These are phyloP conservation scores for Gasteruption jaculator DNA, from an alignment of 2,888 invertebrate genomes.

Conservation along the genomic window DNA sequence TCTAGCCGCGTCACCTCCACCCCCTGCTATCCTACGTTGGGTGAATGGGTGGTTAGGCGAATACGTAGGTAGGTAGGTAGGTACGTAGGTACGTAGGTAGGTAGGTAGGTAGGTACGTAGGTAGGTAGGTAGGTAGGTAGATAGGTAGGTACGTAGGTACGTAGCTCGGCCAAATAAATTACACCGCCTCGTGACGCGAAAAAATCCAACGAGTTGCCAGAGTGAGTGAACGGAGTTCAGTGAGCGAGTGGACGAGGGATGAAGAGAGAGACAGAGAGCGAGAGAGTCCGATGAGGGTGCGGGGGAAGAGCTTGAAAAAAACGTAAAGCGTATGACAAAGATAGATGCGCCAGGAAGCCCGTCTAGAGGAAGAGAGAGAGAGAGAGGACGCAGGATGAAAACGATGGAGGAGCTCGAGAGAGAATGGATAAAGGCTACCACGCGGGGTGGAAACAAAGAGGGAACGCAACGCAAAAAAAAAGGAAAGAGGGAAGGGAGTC, in stretches of 20 bases:
- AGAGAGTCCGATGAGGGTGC: slow-evolving; percentile 20
- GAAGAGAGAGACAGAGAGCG: slow-evolving; percentile 15
- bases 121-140: too few relatives aligned
- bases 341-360: too few relatives aligned
- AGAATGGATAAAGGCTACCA: slow-evolving; percentile 32
- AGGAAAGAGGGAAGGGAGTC: slow-evolving; percentile 27
- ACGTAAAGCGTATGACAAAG: slow-evolving; percentile 29
- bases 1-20: slow-evolving; percentile 24
- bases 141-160: too few relatives aligned
- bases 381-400: slow-evolving; percentile 9
- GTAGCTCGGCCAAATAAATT: slow-evolving; percentile 47
- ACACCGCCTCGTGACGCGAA: slow-evolving; percentile 50
- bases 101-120: too few relatives aligned
- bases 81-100: too few relatives aligned
- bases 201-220: slow-evolving; percentile 45
- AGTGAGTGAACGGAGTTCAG: too few relatives aligned
- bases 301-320: slow-evolving; percentile 23
- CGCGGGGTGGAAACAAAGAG: slow-evolving; percentile 35
- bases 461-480: slow-evolving; percentile 37
- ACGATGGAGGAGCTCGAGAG: too few relatives aligned
- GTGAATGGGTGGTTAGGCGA: too few relatives aligned
- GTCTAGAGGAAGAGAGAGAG: slow-evolving; percentile 16
- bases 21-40: slow-evolving; percentile 14
- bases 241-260: slow-evolving; percentile 15
- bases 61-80: too few relatives aligned